Percentiles rank a stretch among this genome's conserved stretches.
Conservation (phyloP, 2,113 vertebrate genomes). For the Passer domesticus region DNA sequence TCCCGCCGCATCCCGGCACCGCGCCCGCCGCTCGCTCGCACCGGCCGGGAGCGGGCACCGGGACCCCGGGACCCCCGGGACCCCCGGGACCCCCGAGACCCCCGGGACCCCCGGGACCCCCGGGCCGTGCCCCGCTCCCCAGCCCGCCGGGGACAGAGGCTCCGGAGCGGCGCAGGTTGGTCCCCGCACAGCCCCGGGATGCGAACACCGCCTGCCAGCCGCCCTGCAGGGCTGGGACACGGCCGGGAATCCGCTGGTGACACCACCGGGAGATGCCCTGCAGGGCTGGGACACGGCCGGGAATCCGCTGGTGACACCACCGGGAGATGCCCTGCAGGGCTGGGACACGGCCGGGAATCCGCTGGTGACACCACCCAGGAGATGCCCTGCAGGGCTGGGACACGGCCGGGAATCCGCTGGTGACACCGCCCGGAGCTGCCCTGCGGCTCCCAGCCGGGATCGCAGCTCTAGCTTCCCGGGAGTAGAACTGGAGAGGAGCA, state of each 20-base stretch:
- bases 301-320: rapidly evolving
- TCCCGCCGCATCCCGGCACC: not conserved
- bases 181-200: rapidly evolving
- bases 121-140: not conserved
- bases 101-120: too few species aligned
- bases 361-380: too few species aligned
- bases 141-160: not conserved
- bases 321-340: rapidly evolving
- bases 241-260: rapidly evolving
- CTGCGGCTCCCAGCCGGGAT: rapidly evolving
- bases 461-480: not conserved
- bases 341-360: rapidly evolving
- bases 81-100: too few species aligned
- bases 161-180: not conserved
- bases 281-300: too few species aligned
- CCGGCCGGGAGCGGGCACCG: not conserved
- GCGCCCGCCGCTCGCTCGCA: not conserved
- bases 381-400: too few species aligned
- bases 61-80: too few species aligned
- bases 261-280: rapidly evolving
- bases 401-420: too few species aligned
- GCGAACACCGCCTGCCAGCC: rapidly evolving
- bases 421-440: rapidly evolving
- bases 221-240: rapidly evolving
- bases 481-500: rapidly evolving